Evolutionary conservation across 2,888 invertebrate species (phyloP), one percentile per base, ranked within the genome.

Genomic region (Nebria salina): DNA sequence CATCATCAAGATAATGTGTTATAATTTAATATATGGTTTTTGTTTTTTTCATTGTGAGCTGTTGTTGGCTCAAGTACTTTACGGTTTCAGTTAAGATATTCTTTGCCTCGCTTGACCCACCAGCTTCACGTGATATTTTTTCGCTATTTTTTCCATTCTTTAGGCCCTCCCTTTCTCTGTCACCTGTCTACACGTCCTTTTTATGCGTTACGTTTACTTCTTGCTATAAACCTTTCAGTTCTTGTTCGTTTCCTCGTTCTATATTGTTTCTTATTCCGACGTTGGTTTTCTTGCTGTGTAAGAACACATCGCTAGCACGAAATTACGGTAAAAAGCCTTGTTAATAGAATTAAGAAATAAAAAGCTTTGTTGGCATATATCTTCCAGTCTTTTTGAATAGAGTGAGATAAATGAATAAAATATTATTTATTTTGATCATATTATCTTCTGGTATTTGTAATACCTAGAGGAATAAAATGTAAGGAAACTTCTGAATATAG

Each of bases 101-200:
- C 34, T 72, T 72, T 34, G 66, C 65, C 65, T 76, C 66, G 75
- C 26, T 74, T 54, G 74, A 43, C 43, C 25, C 20, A 68, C 68
- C 68, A 25, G 68, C 68, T 54, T 13, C 25, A 74, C 25, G 65
- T n/a, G 77, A 34, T 77, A 77, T 77, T 77, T 77, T 77, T 72
- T 72, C 65, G 34, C 65, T 42, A n/a, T 77, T 77, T 77, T 78
- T 78, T 76, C 66, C 42, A 20, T 42, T 41, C 25, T 66, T 43
- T 66, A 68, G 79, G 41, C 70, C 80, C 80, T 75, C 80, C 80
- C 80, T 75, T 80, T 80, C 80, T 75, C 80, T 80, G 80, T 80
- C 80, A 80, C 80, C 80, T 80, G 80, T 80, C 80, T 72, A 64
- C 80, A 80, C 65, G 70, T 80, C 72, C 72, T 80, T 80, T 80